Conservation (phyloP, 2,797 vertebrate genomes). For the Botia kubotai region DNA sequence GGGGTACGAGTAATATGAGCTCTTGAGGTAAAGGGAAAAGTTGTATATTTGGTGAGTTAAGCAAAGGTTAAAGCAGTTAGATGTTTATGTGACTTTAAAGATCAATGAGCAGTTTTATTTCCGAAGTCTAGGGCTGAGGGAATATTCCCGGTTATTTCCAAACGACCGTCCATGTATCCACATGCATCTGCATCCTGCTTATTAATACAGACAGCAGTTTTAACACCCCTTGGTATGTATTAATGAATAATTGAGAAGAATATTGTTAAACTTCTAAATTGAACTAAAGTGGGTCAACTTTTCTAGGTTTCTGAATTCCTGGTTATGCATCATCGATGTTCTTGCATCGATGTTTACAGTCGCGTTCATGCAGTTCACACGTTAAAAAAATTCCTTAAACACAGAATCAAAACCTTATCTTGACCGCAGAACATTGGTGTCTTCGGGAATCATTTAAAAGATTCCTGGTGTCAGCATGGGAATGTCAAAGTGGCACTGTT, state of each 20-base stretch:
- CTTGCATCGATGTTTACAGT: background rate
- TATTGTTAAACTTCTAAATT: too few species aligned
- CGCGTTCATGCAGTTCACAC: background rate
- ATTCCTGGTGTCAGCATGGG: background rate
- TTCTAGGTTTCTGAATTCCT: background rate
- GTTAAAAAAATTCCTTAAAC: background rate
- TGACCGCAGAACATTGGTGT: background rate
- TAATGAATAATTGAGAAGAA: background rate
- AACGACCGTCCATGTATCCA: background rate
- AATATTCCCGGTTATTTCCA: background rate
- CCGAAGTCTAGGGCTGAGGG: background rate
- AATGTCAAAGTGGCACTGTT: background rate
- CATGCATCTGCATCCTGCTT: background rate
- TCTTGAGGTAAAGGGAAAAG: background rate
- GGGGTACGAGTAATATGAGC: background rate
- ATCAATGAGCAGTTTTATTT: background rate
- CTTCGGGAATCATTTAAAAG: background rate
- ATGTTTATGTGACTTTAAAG: constrained; percentile 16
- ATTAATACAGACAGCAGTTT: background rate
- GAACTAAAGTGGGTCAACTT: too few species aligned
- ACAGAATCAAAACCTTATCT: background rate
- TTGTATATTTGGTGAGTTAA: constrained; percentile 3
- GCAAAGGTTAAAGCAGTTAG: constrained; percentile 33
- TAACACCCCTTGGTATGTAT: background rate
- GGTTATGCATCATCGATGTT: background rate